Evolutionary conservation across 2,888 invertebrate genomes (phyloP).

Genomic region (Agrotis exclamationis): DNA sequence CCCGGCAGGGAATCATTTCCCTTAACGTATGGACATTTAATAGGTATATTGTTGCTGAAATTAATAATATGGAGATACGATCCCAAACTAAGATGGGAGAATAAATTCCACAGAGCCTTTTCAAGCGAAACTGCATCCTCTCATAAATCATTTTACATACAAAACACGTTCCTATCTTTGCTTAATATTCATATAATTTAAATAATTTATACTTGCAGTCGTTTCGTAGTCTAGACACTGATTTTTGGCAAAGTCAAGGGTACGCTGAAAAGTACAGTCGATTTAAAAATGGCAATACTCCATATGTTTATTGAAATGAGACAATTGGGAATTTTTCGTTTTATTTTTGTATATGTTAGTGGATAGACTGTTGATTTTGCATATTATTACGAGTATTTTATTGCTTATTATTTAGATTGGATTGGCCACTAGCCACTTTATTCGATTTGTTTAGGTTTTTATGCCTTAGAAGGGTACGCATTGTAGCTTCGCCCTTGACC

Average conservation of each 20-base stretch:
- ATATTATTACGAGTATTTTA: neutral
- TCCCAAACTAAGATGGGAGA: neutral
- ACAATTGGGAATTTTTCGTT: constrained; percentile 3
- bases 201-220: constrained; percentile 79
- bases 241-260: constrained; percentile 86
- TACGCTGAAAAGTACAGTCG: constrained; percentile 62
- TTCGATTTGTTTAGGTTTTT: neutral
- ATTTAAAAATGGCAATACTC: constrained; percentile 24
- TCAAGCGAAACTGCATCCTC: constrained; percentile 32
- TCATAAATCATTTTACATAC: constrained; percentile 64
- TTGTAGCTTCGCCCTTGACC: too few species aligned
- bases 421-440: neutral
- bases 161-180: constrained; percentile 63
- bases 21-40: too few species aligned
- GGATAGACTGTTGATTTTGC: neutral
- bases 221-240: constrained; percentile 71
- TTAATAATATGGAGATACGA: neutral
- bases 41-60: neutral
- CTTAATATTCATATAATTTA: constrained; percentile 72
- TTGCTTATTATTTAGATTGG: constrained; percentile 9
- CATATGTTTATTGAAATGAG: constrained; percentile 1
- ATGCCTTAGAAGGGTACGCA: too few species aligned
- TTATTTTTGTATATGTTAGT: neutral
- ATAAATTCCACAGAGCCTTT: constrained; percentile 11
- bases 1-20: too few species aligned